Percentiles rank a stretch among this genome's conserved stretches.
Evolutionary conservation across 2,888 invertebrate species (phyloP).

Genomic region (Asteroscopus sphinx): DNA sequence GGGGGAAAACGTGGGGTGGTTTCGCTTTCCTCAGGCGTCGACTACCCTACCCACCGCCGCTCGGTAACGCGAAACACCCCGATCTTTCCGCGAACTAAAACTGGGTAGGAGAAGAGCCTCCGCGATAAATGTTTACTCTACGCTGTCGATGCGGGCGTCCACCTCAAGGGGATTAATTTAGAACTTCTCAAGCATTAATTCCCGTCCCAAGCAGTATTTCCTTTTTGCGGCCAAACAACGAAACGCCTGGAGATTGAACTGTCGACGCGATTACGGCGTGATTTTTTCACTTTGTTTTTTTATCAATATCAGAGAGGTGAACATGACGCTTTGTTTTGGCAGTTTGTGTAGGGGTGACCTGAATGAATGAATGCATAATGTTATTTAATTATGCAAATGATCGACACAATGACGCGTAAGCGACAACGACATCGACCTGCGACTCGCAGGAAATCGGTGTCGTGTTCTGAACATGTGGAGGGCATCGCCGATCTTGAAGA

Average conservation of each 20-base stretch:
- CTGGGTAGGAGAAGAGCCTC: conserved; percentile 51
- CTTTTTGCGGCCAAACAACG: conserved; percentile 76
- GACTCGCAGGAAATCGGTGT: conserved; percentile 81
- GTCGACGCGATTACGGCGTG: conserved; percentile 66
- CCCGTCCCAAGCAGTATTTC: conserved; percentile 73
- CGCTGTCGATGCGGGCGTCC: conserved; percentile 69
- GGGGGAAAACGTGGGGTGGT: conserved; percentile 77
- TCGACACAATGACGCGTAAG: conserved; percentile 75
- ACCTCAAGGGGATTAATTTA: conserved; percentile 85
- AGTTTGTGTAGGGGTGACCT: conserved; percentile 76
- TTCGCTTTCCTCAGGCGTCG: conserved; percentile 79
- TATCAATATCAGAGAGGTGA: conserved; percentile 43
- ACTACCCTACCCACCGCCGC: conserved; percentile 66
- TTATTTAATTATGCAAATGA: conserved; percentile 87
- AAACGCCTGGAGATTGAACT: conserved; percentile 66
- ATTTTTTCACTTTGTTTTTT: conserved; percentile 59
- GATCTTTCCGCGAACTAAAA: conserved; percentile 74
- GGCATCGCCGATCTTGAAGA: conserved; percentile 65
- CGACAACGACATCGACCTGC: conserved; percentile 77
- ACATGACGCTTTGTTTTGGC: conserved; percentile 70
- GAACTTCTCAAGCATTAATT: conserved; percentile 80
- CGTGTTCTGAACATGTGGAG: conserved; percentile 72
- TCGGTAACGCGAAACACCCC: conserved; percentile 72
- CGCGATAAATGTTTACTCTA: conserved; percentile 78
- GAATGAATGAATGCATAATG: conserved; percentile 85